Base-by-base conservation (phyloP, 2,797 vertebrate genomes). In the Harpagifer antarcticus region DNA sequence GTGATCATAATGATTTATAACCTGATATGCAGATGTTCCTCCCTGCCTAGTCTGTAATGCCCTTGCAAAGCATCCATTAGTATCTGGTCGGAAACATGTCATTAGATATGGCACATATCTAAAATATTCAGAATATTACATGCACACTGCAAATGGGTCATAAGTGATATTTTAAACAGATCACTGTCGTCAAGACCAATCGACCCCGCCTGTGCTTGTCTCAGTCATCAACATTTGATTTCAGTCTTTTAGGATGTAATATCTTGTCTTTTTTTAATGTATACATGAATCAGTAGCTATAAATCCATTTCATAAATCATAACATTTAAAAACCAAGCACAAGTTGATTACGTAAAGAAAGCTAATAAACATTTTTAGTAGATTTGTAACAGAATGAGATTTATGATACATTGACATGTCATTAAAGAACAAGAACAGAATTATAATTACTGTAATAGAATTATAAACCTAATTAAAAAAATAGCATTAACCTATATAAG, bases 71-170 rank as follows among this genome's bases (percentile, higher is more conserved):
- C 12, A 49, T 70, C 40, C 48, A 66, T 66, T 59, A 47, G 49
- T 9, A 23, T 13, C 42, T 54, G 52, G 47, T 74, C 71, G 55
- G 57, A 71, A 40, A 74, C 14, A 42, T 59, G 56, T 68, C 52
- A 52, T 77, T 59, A 58, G 15, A 78, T 47, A 69, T 19, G 37
- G 17, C 37, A 27, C 14, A 44, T 47, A 11, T 11, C 68, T 68
- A 16, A 69, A 78, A 83, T 78, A 83, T 80, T 82, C 55, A 71
- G 68, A 31, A 49, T 43, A 57, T 58, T 57, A 59, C 33, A 50
- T 33, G 55, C 59, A 62, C 13, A 47, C 31, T 49, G 61, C 3
- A 5, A 53, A 48, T 23, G 50, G 63, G 50, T 78, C 23, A 47
- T 9, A 49, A 66, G 23, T 60, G 33, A 55, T 53, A 73, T 57